phyloP scores from a whole-genome alignment of 2,888 invertebrate genomes.

The Odontocerum albicorne region DNA sequence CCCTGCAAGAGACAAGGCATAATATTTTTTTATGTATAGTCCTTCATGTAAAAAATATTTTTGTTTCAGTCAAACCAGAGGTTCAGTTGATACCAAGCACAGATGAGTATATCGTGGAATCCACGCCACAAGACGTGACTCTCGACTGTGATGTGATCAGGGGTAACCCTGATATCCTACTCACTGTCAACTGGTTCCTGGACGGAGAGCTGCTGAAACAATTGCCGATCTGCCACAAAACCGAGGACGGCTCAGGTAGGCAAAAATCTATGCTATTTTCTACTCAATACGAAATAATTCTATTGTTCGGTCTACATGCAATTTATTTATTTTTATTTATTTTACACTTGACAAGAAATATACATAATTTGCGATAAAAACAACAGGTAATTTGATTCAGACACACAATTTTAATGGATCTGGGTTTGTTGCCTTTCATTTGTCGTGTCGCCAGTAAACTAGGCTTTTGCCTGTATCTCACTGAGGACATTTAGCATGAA shows the following conservation, averaged over 20 bases:
- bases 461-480: no score
- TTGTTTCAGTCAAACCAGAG: slow-evolving; percentile 70
- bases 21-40: no score
- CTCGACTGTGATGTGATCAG: slow-evolving; percentile 76
- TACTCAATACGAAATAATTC: neutral
- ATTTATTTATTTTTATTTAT: neutral
- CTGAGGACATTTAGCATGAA: no score
- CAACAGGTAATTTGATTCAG: no score
- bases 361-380: no score
- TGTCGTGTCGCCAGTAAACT: no score
- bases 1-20: no score
- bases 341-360: no score
- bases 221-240: slow-evolving; percentile 75
- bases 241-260: slow-evolving; percentile 36
- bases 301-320: no score
- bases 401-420: no score
- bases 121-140: slow-evolving; percentile 77
- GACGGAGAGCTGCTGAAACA: slow-evolving; percentile 82
- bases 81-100: slow-evolving; percentile 78
- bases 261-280: neutral
- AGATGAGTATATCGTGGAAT: slow-evolving; percentile 74
- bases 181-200: slow-evolving; percentile 84
- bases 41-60: no score
- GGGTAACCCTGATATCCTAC: slow-evolving; percentile 75
- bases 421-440: no score